A percentile compares a stretch with the other conserved stretches of the same genome.
These are phyloP conservation scores for Neoarius graeffei DNA, from an alignment of 2,113 vertebrate genomes.

Conservation along the genomic window DNA sequence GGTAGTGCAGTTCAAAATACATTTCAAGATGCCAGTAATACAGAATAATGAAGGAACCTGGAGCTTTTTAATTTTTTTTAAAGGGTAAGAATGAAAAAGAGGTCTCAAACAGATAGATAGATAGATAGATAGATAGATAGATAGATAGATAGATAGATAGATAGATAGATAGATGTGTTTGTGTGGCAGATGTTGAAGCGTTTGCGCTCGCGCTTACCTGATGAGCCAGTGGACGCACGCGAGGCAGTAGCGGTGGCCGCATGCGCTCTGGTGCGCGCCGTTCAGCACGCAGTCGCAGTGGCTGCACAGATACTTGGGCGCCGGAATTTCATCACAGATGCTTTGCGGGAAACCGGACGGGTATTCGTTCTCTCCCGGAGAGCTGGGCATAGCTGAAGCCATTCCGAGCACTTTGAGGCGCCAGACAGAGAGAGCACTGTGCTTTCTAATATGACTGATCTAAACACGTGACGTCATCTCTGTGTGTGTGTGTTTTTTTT, in stretches of 20 bases:
- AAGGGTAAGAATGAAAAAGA: neutral
- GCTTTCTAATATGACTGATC: neutral
- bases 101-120: neutral
- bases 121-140: neutral
- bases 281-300: conserved; percentile 72
- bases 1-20: neutral
- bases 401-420: conserved; percentile 57
- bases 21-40: neutral
- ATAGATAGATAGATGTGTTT: no score
- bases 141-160: neutral
- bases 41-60: neutral
- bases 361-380: conserved; percentile 77
- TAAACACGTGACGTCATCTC: neutral
- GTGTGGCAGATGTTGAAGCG: neutral
- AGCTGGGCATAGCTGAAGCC: conserved; percentile 59
- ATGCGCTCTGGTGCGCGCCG: conserved; percentile 69
- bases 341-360: conserved; percentile 74
- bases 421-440: neutral
- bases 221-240: conserved; percentile 75
- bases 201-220: conserved; percentile 65
- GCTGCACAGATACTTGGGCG: conserved; percentile 72
- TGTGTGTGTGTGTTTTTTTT: no score
- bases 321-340: conserved; percentile 68
- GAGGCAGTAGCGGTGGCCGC: conserved; percentile 72
- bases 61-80: neutral